These are phyloP conservation scores for Fundulus diaphanus DNA, from an alignment of 2,797 vertebrate species.

Conservation along the genomic window DNA sequence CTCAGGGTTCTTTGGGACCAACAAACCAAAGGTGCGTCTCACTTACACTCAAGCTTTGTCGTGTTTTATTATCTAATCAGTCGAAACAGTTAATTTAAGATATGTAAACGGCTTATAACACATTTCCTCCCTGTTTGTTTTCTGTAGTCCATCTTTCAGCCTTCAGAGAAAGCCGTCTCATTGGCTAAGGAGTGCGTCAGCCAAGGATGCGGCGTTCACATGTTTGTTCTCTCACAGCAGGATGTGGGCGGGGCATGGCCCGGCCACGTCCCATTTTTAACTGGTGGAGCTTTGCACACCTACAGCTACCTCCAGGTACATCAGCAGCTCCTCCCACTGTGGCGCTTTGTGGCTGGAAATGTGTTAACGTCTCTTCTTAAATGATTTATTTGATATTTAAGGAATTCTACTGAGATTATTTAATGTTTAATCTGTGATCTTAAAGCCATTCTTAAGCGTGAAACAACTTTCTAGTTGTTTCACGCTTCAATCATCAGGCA, in stretches of 20 bases:
- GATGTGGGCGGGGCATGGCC: slow-evolving; percentile 83
- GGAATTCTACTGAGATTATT: not conserved
- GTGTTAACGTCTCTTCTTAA: not conserved
- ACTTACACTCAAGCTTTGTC: not conserved
- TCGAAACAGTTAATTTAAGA: not conserved
- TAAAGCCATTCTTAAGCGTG: not conserved
- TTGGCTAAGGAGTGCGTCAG: slow-evolving; percentile 77
- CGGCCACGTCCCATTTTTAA: slow-evolving; percentile 79
- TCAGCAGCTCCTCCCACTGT: not conserved
- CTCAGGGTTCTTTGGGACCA: slow-evolving; percentile 78
- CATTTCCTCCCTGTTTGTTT: not conserved
- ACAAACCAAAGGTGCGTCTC: slow-evolving; percentile 74
- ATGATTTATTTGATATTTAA: not conserved
- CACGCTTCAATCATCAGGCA: too few species aligned
- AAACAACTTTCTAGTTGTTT: not conserved
- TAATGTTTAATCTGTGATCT: not conserved
- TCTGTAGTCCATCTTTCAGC: slow-evolving; percentile 81
- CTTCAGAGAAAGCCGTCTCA: slow-evolving; percentile 67
- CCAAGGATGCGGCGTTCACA: slow-evolving; percentile 82
- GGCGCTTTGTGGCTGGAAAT: not conserved
- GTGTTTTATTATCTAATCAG: not conserved
- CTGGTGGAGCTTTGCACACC: slow-evolving; percentile 77
- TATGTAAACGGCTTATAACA: not conserved
- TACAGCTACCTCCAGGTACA: slow-evolving; percentile 81
- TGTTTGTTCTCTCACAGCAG: slow-evolving; percentile 80